Percentiles rank a stretch among this genome's conserved stretches.
These are phyloP conservation scores for Sander vitreus DNA, from an alignment of 2,113 vertebrate genomes.

Conservation along the genomic window DNA sequence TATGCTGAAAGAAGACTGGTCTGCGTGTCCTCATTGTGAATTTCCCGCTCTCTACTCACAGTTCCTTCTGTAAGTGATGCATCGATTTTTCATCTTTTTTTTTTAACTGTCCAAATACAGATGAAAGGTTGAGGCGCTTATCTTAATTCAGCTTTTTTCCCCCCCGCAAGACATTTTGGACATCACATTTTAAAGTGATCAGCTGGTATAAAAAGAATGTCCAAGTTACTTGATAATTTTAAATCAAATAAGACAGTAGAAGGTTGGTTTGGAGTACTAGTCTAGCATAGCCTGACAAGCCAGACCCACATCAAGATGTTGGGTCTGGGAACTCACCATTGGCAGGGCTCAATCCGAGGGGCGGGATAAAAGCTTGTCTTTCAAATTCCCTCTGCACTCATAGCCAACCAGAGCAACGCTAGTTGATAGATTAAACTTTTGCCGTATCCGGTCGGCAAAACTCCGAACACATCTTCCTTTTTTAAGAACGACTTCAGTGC, in stretches of 20 bases:
- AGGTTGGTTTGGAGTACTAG: neutral
- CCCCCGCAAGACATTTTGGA: neutral
- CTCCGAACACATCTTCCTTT: too few species aligned
- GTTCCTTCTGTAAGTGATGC: slow-evolving; percentile 88
- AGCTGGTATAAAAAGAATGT: neutral
- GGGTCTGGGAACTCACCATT: too few species aligned
- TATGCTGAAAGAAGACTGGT: slow-evolving; percentile 95
- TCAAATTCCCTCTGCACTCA: too few species aligned
- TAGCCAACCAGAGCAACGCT: too few species aligned
- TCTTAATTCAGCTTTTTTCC: neutral
- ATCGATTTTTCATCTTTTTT: neutral
- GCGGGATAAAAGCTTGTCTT: too few species aligned
- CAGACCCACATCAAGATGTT: too few species aligned
- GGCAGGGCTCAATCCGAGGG: too few species aligned
- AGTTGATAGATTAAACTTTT: too few species aligned
- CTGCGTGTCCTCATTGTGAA: slow-evolving; percentile 91
- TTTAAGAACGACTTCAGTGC: too few species aligned
- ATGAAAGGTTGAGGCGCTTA: neutral
- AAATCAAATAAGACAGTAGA: neutral
- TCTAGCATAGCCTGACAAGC: neutral
- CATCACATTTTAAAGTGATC: neutral
- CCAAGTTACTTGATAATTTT: neutral
- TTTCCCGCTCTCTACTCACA: slow-evolving; percentile 94
- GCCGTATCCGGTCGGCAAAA: too few species aligned
- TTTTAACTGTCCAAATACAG: neutral